Conservation (phyloP, 1,140 invertebrate genomes). For the Neodiprion pinetum region DNA sequence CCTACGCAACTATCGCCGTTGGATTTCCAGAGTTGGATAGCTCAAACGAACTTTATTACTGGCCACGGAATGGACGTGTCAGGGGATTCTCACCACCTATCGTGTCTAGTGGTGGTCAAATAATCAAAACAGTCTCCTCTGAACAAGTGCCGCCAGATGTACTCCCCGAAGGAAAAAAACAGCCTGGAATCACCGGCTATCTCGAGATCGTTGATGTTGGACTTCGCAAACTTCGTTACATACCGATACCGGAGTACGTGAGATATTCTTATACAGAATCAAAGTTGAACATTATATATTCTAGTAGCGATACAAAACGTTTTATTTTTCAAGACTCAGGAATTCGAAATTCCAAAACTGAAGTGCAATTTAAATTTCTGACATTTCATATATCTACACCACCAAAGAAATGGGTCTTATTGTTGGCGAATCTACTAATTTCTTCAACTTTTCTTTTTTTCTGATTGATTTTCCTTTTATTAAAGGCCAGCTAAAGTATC, state of each 20-base stretch:
- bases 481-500: conserved; percentile 41
- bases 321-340: not conserved
- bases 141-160: conserved; percentile 41
- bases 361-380: not conserved
- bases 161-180: conserved; percentile 30
- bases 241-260: conserved; percentile 66
- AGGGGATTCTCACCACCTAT: conserved; percentile 38
- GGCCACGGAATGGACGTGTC: conserved; percentile 40
- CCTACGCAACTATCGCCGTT: conserved; percentile 60
- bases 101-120: conserved; percentile 52
- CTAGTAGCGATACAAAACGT: conserved; percentile 20
- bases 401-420: too few species aligned
- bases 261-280: conserved; percentile 4
- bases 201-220: conserved; percentile 67
- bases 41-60: conserved; percentile 44
- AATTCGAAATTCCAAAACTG: not conserved
- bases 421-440: not conserved
- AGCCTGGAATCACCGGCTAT: conserved; percentile 50
- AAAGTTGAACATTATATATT: not conserved
- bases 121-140: conserved; percentile 53
- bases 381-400: too few species aligned
- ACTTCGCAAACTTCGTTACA: conserved; percentile 64
- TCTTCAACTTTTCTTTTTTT: too few species aligned
- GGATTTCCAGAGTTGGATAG: conserved; percentile 67
- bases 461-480: not conserved